A percentile compares a stretch with the other conserved stretches of the same genome.
These are phyloP conservation scores for Solenopsis invicta DNA, from an alignment of 1,140 invertebrate genomes.

Conservation along the genomic window DNA sequence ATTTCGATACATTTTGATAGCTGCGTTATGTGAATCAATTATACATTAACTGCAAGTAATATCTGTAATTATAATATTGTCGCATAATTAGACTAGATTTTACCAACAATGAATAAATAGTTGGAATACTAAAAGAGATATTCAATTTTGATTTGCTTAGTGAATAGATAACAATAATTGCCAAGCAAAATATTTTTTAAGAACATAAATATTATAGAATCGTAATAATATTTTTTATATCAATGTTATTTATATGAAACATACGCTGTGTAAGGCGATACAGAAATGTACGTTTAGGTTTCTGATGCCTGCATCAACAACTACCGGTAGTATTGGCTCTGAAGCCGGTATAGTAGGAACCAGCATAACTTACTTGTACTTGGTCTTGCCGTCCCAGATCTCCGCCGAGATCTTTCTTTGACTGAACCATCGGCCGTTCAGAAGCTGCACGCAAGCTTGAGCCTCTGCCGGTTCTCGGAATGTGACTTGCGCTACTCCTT, in stretches of 20 bases:
- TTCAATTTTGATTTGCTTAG: not conserved
- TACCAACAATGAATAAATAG: constrained; percentile 22
- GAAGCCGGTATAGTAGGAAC: constrained; percentile 31
- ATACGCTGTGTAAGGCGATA: not conserved
- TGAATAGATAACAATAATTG: too few relatives aligned
- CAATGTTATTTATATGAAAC: not conserved
- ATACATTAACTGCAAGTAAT: not conserved
- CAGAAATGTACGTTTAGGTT: not conserved
- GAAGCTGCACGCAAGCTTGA: constrained; percentile 94
- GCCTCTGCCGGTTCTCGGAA: constrained; percentile 97
- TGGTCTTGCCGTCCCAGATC: constrained; percentile 98
- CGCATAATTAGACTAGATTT: not conserved
- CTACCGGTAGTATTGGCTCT: constrained; percentile 7
- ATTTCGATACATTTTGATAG: constrained; percentile 6
- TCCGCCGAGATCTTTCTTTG: constrained; percentile 94
- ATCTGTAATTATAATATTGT: not conserved
- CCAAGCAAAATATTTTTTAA: not conserved
- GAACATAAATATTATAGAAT: not conserved
- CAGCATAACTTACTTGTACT: constrained; percentile 91
- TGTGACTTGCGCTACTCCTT: constrained; percentile 97
- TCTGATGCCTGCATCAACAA: constrained; percentile 29
- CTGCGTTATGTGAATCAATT: not conserved
- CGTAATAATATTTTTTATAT: constrained; percentile 5
- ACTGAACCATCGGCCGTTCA: constrained; percentile 97
- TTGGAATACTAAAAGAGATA: not conserved